Percentiles rank a stretch among this genome's conserved stretches.
These are phyloP conservation scores for Antheraea yamamai DNA, from an alignment of 2,888 invertebrate species.

Conservation along the genomic window DNA sequence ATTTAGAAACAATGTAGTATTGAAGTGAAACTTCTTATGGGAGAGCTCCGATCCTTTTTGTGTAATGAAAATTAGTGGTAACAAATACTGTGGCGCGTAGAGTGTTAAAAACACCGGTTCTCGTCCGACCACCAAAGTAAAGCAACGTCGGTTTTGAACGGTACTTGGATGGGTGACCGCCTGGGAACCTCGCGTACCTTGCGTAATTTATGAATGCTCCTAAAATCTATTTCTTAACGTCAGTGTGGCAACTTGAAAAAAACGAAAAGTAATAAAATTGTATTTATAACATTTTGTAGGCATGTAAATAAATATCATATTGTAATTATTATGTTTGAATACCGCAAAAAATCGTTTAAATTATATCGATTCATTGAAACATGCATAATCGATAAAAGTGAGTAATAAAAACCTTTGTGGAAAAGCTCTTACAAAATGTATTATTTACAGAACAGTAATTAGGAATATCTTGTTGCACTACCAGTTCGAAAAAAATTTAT, in stretches of 20 bases:
- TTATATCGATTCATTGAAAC: neutral
- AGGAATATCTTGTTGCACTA: neutral
- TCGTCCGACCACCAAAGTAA: too few species aligned
- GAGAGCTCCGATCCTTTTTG: too few species aligned
- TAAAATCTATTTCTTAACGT: neutral
- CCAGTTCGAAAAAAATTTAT: neutral
- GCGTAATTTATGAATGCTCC: neutral
- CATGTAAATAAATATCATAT: neutral
- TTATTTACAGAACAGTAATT: neutral
- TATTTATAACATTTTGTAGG: neutral
- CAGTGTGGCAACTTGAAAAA: neutral
- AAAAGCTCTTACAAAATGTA: neutral
- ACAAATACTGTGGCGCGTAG: too few species aligned
- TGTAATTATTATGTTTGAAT: neutral
- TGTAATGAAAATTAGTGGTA: too few species aligned
- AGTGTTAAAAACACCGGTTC: too few species aligned
- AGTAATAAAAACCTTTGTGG: neutral
- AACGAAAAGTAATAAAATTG: neutral
- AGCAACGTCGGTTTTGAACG: too few species aligned
- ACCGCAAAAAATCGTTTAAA: neutral
- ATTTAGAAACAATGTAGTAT: too few species aligned
- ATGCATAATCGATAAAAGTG: neutral
- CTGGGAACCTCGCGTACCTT: too few species aligned
- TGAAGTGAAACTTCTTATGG: too few species aligned
- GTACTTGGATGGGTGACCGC: too few species aligned